phyloP scores from a whole-genome alignment of 2,797 vertebrate genomes.

The Phoeniculus purpureus region DNA sequence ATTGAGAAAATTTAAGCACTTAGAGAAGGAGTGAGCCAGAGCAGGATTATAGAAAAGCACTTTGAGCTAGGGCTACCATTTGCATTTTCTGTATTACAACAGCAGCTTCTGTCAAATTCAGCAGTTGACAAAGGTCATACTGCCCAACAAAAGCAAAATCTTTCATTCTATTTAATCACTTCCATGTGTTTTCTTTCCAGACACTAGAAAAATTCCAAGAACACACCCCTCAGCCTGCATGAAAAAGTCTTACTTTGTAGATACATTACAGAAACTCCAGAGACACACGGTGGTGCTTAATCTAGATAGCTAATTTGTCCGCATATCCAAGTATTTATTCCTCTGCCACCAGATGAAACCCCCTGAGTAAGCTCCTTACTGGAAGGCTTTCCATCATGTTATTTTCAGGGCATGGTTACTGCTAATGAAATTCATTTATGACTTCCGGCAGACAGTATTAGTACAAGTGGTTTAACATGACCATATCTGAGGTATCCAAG shows the following conservation, averaged over 20 bases:
- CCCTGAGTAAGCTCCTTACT: neutral
- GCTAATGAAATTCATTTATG: neutral
- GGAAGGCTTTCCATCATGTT: neutral
- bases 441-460: neutral
- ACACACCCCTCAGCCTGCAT: neutral
- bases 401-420: neutral
- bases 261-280: neutral
- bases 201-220: neutral
- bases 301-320: neutral
- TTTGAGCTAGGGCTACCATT: neutral
- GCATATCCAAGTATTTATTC: constrained; percentile 2
- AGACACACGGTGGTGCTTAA: neutral
- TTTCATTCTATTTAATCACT: neutral
- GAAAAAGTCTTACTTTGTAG: neutral
- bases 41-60: neutral
- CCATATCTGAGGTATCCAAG: neutral
- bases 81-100: neutral
- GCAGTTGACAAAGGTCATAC: neutral
- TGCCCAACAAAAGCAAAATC: neutral
- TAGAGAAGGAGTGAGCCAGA: neutral
- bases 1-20: neutral
- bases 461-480: neutral
- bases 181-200: neutral
- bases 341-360: neutral
- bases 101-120: neutral